Evolutionary conservation across 2,113 vertebrate species (phyloP).

Genomic region (Furnarius figulus): DNA sequence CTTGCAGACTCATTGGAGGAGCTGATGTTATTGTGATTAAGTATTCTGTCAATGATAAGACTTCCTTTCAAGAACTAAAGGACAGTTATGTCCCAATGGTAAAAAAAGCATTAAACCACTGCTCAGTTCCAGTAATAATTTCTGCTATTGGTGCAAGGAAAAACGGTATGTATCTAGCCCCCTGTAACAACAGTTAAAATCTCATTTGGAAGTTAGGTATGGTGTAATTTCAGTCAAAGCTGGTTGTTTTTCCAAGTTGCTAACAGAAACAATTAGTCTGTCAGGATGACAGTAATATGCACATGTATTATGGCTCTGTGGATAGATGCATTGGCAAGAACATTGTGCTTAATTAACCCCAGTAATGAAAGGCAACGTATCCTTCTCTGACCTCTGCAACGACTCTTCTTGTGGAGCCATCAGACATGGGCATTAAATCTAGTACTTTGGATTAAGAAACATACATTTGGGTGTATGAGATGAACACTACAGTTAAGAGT

Average conservation of each 20-base stretch:
- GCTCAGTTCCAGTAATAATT: constrained; percentile 90
- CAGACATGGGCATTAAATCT: neutral
- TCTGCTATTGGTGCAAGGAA: constrained; percentile 90
- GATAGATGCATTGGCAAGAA: neutral
- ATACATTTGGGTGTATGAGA: neutral
- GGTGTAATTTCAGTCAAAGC: neutral
- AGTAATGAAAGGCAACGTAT: neutral
- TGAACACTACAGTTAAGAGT: neutral
- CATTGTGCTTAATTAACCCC: neutral
- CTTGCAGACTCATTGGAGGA: constrained; percentile 85
- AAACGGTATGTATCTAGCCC: constrained; percentile 81
- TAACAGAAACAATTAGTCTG: neutral
- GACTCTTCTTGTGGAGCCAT: neutral
- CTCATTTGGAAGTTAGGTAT: neutral
- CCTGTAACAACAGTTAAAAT: neutral
- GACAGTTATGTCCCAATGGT: constrained; percentile 89
- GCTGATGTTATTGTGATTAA: constrained; percentile 96
- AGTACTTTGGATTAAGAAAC: neutral
- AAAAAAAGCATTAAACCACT: constrained; percentile 86
- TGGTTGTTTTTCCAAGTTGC: neutral
- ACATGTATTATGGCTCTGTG: neutral
- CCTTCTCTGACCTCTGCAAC: neutral
- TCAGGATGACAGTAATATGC: neutral
- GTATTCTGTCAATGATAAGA: constrained; percentile 93
- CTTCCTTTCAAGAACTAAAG: constrained; percentile 90